Evolutionary conservation across 2,113 vertebrate genomes (phyloP).

Genomic region (Vanacampus margaritifer): DNA sequence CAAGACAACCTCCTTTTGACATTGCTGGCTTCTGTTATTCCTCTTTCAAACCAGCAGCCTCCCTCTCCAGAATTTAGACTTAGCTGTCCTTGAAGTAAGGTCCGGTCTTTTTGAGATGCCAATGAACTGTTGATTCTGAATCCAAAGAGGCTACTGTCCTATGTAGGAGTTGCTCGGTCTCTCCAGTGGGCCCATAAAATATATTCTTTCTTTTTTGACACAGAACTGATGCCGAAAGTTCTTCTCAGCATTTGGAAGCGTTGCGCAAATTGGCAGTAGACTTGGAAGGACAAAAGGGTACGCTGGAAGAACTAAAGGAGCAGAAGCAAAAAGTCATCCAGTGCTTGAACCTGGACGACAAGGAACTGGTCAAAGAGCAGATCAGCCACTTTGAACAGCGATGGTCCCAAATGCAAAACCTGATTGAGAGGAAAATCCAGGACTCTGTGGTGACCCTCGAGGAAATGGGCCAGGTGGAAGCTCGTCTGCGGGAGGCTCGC

Average conservation of each 20-base stretch:
- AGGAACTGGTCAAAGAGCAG: constrained; percentile 90
- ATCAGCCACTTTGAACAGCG: constrained; percentile 88
- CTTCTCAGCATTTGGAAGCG: constrained; percentile 83
- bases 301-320: constrained; percentile 86
- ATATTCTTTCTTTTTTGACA: neutral
- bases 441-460: constrained; percentile 83
- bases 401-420: constrained; percentile 88
- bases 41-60: too few relatives aligned
- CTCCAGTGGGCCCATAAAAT: neutral
- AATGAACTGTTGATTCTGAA: too few relatives aligned
- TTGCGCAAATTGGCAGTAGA: constrained; percentile 78
- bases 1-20: too few relatives aligned
- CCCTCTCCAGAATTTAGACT: too few relatives aligned
- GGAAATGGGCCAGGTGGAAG: constrained; percentile 80
- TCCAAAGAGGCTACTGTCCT: too few relatives aligned
- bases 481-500: constrained; percentile 81
- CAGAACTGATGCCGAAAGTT: constrained; percentile 92
- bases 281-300: constrained; percentile 79
- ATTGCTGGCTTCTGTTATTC: too few relatives aligned
- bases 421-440: constrained; percentile 87
- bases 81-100: too few relatives aligned
- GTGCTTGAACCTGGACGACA: constrained; percentile 88
- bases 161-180: neutral
- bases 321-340: constrained; percentile 87
- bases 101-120: too few relatives aligned